phyloP scores from a whole-genome alignment of 2,888 invertebrate species.

The Mellilla xanthometata region DNA sequence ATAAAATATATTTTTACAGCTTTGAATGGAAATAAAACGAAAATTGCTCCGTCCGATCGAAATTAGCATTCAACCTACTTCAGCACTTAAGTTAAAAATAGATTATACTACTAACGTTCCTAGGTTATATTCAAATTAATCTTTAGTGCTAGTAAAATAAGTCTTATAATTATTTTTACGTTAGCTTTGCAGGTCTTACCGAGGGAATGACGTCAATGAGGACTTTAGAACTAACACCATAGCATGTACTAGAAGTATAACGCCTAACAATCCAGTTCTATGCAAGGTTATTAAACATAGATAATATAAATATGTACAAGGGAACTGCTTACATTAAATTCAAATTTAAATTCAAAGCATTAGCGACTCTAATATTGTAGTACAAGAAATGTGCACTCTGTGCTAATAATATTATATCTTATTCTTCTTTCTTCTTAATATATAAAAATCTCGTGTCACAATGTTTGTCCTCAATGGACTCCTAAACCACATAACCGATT shows the following conservation, averaged over 20 bases:
- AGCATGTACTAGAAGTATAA: constrained; percentile 16
- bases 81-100: constrained; percentile 14
- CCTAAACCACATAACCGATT: too few species aligned
- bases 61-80: constrained; percentile 10
- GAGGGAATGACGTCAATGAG: constrained; percentile 58
- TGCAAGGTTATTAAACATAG: background rate
- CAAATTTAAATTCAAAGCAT: too few species aligned
- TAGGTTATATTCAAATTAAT: constrained; percentile 18
- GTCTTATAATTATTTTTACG: constrained; percentile 25
- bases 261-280: constrained; percentile 10
- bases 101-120: constrained; percentile 2
- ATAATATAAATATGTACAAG: too few species aligned
- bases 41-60: background rate
- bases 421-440: too few species aligned
- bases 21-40: too few species aligned
- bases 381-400: too few species aligned
- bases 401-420: too few species aligned
- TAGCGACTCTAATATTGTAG: too few species aligned
- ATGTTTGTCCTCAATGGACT: too few species aligned
- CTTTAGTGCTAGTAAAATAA: constrained; percentile 21
- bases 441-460: too few species aligned
- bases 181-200: constrained; percentile 28
- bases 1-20: too few species aligned
- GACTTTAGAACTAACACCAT: constrained; percentile 44
- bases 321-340: too few species aligned